phyloP scores from a whole-genome alignment of 37 sponge, comb jelly and placozoan species.

The Ianthella basta region DNA sequence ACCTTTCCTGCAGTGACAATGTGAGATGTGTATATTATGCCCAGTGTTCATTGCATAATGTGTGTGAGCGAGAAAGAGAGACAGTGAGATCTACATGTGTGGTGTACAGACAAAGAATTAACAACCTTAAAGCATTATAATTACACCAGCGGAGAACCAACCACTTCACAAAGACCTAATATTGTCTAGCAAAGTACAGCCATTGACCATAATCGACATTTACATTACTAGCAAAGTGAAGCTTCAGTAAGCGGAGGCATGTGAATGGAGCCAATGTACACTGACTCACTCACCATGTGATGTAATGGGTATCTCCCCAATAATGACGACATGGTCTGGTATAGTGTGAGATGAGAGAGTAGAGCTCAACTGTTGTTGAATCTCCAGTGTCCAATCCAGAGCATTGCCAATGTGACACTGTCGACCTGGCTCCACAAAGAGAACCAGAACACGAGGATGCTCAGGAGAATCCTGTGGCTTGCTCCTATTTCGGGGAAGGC shows the following conservation, averaged over 20 bases:
- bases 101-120: no score
- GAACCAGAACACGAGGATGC: background rate
- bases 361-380: slow-evolving; percentile 14
- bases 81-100: no score
- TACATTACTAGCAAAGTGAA: no score
- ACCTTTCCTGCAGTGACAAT: slow-evolving; percentile 38
- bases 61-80: no score
- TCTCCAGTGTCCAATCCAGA: no score
- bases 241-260: background rate
- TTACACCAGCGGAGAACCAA: no score
- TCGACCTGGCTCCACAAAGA: slow-evolving; percentile 25
- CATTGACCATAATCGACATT: no score
- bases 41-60: no score
- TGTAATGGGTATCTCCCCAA: slow-evolving; percentile 60
- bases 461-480: background rate
- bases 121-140: no score
- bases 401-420: background rate
- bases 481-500: background rate
- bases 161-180: no score
- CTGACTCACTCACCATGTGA: slow-evolving; percentile 57
- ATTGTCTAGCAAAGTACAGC: no score
- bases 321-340: slow-evolving; percentile 54
- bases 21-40: background rate
- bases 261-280: no score
- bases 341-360: slow-evolving; percentile 43